Base-by-base conservation (phyloP, 35 echinoderm and acorn worm species). In the Ophioderma brevispina region DNA sequence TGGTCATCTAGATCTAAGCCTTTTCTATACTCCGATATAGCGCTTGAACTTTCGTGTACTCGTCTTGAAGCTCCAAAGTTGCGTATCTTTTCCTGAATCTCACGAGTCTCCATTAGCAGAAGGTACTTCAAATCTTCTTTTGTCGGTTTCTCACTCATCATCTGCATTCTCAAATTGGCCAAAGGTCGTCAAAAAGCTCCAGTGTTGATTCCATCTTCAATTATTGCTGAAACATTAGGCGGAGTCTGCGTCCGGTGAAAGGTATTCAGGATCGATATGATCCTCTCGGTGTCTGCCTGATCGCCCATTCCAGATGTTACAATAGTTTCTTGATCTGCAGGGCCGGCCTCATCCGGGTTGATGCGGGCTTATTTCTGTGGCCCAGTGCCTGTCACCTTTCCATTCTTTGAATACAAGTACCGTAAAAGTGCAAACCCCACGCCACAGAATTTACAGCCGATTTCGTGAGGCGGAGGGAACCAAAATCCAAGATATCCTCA, bases 211-310 rank as follows among this genome's bases (percentile, higher is more conserved):
- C 86, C 86, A 36, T 83, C 40, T 33, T 95, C 86, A 21, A 93
- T 80, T 88, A 95, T 99, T 76, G 95, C 77, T 0, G 77, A 55
- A 1, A 87, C 21, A 63, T 99, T 99, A 19, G 97, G 97, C 2
- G 97, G 97, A 11, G 90, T 17, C 0, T 92, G 17, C 0, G 87
- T 88, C 88, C 93, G 6, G 52, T 31, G 3, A 84, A 0, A 99
- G 33, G 5, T 95, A 87, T 21, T 95, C 75, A 0, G 88, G 43
- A 36, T 95, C 88, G 0, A 99, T 38, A 17, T 80, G 33, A 99
- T 99, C 91, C 95, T 94, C 81, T 99, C 97, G 40, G 90, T 64
- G 17, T 78, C 76, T 0, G 30, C 75, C 77, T 99, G 97, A 31
- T 99, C 97, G 1, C 81, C 52, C 81, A 95, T 99, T 80, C 90